Evolutionary conservation across 1,140 invertebrate genomes (phyloP), one percentile per base, ranked within the genome.

Genomic region (Oscheius sp.): DNA sequence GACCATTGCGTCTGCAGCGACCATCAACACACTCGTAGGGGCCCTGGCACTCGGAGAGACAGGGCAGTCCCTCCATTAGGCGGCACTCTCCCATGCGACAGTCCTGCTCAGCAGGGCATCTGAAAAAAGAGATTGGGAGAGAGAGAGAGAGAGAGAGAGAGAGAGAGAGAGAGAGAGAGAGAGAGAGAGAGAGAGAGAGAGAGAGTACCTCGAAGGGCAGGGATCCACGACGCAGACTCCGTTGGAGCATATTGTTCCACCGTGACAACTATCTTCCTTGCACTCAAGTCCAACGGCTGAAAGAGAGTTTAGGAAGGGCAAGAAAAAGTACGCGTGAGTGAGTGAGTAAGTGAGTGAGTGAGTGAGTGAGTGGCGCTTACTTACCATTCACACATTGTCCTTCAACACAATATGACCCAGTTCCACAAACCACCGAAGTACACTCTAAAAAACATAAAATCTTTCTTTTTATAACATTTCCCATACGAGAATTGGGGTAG

Each of bases 11-110:
- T 29, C 72, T 65, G 52, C 80, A 81, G 13, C 74, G 58, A n/a
- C 80, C 81, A 64, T 76, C 77, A 23, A 81, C 31, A 70, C 80
- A 81, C 49, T 76, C 67, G 59, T 68, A 82, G 18, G 82, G 77
- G 35, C 68, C 29, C 26, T 65, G 64, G 71, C 76, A 81, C 26
- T 77, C 73, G 31, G 77, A 74, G n/a, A 69, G 32, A 58, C 79
- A 79, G 18, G 66, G 63, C 2, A 79, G 36, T 59, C 70, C 55
- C 28, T 69, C 77, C 45, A 72, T 55, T 46, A 45, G 42, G 58
- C 59, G 61, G 34, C 59, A 68, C 28, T 77, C 52, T 13, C 77
- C 80, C 26, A 58, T 36, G 68, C 73, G 78, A 77, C 61, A 77
- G 66, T 61, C 61, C 62, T 74, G 81, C 68, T 76, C 69, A 26